These are phyloP conservation scores for Candoia aspera DNA, from an alignment of 2,113 vertebrate genomes.

Conservation along the genomic window DNA sequence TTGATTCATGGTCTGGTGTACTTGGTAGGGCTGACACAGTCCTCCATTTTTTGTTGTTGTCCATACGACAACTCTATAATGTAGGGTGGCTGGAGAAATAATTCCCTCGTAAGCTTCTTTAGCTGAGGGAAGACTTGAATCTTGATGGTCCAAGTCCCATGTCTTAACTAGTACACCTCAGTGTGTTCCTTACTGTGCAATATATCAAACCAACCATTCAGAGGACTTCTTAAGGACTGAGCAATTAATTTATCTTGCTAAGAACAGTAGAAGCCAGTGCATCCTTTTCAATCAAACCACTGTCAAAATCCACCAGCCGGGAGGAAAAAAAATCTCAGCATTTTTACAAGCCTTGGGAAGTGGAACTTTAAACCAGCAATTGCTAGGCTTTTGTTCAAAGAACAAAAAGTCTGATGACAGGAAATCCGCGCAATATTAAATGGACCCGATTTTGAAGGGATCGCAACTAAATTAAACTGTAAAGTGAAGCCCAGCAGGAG, in stretches of 20 bases:
- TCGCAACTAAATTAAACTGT: constrained; percentile 68
- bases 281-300: constrained; percentile 40
- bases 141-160: not conserved
- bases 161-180: not conserved
- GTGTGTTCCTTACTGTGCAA: too few species aligned
- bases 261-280: constrained; percentile 38
- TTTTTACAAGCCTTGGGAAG: constrained; percentile 25
- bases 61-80: too few species aligned
- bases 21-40: too few species aligned
- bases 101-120: not conserved
- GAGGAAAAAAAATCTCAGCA: constrained; percentile 25
- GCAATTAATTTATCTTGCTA: constrained; percentile 9
- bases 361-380: constrained; percentile 26
- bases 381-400: constrained; percentile 16
- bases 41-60: too few species aligned
- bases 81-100: too few species aligned
- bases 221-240: not conserved
- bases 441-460: constrained; percentile 62
- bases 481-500: constrained; percentile 62
- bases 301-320: constrained; percentile 49
- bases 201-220: too few species aligned
- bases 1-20: too few species aligned
- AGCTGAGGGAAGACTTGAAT: not conserved
- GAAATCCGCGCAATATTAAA: constrained; percentile 62
- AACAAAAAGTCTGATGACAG: constrained; percentile 28